Evolutionary conservation across 2,797 vertebrate genomes (phyloP).

Genomic region (Cebuella pygmaea): DNA sequence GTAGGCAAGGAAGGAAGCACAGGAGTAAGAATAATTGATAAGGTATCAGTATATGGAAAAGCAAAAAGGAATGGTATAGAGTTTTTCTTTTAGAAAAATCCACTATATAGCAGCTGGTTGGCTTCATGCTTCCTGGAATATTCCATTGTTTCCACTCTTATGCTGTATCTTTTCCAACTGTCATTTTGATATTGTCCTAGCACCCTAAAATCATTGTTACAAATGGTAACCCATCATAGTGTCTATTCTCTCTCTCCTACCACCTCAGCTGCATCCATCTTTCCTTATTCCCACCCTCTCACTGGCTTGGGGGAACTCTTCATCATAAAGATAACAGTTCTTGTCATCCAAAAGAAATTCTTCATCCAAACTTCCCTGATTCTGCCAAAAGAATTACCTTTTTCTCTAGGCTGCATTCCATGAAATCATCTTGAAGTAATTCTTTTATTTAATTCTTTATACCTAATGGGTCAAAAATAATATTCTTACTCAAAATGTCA

Average conservation of each 20-base stretch:
- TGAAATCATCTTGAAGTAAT: constrained; percentile 13
- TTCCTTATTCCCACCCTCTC: not conserved
- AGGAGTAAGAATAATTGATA: not conserved
- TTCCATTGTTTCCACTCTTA: not conserved
- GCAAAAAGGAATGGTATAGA: not conserved
- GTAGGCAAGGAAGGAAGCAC: not conserved
- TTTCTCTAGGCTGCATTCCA: not conserved
- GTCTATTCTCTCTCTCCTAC: not conserved
- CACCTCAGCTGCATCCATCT: not conserved
- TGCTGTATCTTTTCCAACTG: not conserved
- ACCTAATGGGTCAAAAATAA: not conserved
- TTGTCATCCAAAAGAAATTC: not conserved
- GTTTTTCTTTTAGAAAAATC: not conserved
- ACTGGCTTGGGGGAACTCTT: not conserved
- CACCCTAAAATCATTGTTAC: not conserved
- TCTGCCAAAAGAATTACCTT: not conserved
- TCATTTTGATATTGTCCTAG: not conserved
- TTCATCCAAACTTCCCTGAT: not conserved
- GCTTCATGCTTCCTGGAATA: not conserved
- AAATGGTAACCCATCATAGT: not conserved
- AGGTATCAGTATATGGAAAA: not conserved
- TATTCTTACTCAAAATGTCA: not conserved
- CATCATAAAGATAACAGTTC: not conserved
- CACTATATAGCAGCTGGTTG: not conserved
- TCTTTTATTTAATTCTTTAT: not conserved